Conservation (phyloP, 2,113 vertebrate genomes). For the Sceloporus tristichus region DNA sequence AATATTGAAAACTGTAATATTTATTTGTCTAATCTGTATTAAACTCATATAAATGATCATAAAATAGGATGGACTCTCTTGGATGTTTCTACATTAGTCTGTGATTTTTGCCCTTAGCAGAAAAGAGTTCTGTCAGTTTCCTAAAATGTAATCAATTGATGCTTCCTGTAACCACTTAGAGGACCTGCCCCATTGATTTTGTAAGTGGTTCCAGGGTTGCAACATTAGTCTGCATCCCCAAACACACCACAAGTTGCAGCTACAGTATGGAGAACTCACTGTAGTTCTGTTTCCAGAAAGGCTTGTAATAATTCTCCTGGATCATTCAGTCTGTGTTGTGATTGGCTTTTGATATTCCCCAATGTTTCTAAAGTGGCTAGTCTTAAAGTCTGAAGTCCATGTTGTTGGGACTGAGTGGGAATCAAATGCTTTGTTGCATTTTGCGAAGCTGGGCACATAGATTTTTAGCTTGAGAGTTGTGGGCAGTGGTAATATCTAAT, state of each 20-base stretch:
- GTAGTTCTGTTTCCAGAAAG: no score
- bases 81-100: constrained; percentile 19
- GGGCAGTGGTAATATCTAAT: not conserved
- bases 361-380: not conserved
- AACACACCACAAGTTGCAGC: not conserved
- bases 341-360: constrained; percentile 14
- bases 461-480: not conserved
- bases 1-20: not conserved
- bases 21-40: not conserved
- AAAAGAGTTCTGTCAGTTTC: not conserved
- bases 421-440: not conserved
- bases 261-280: not conserved
- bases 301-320: not conserved
- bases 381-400: not conserved
- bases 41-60: not conserved
- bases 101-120: constrained; percentile 1
- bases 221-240: constrained; percentile 16
- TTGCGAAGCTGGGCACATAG: not conserved
- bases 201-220: not conserved
- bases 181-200: constrained; percentile 12
- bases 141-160: constrained; percentile 33
- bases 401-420: not conserved
- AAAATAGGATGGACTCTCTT: not conserved
- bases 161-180: constrained; percentile 39
- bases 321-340: not conserved